Evolutionary conservation across 2,113 vertebrate genomes (phyloP).

Genomic region (Dromiciops gliroides): DNA sequence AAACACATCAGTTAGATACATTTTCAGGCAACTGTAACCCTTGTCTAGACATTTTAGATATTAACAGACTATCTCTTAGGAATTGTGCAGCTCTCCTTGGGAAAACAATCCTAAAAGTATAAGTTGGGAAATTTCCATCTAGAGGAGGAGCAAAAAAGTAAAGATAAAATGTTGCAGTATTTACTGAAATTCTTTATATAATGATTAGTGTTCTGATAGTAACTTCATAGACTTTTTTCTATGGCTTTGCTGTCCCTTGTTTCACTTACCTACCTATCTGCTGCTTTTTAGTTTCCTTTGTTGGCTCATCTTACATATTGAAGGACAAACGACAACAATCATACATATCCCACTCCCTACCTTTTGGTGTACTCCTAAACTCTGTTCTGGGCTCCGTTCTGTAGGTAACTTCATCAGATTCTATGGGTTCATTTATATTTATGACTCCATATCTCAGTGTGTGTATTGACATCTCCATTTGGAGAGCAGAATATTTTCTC

Average conservation of each 20-base stretch:
- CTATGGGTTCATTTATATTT: neutral
- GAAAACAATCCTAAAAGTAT: constrained; percentile 28
- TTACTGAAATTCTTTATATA: neutral
- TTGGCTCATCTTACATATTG: neutral
- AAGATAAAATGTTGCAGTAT: neutral
- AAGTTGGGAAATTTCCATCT: neutral
- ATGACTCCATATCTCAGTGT: too few species aligned
- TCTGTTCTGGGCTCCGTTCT: neutral
- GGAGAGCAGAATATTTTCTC: too few species aligned
- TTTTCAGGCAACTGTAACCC: constrained; percentile 7
- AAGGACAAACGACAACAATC: too few species aligned
- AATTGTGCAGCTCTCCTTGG: constrained; percentile 18
- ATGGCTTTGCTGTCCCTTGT: neutral
- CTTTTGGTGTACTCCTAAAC: neutral
- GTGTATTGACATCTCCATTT: too few species aligned
- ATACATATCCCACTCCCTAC: neutral
- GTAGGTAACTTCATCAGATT: neutral
- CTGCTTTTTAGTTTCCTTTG: neutral
- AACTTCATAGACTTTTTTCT: neutral
- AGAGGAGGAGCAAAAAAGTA: constrained; percentile 15
- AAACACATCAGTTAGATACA: constrained; percentile 13
- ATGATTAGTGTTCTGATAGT: neutral
- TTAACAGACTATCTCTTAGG: constrained; percentile 5
- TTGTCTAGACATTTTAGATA: constrained; percentile 35
- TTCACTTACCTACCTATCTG: neutral